Base-by-base conservation (phyloP, 2,888 invertebrate species). In the Myopa testacea region DNA sequence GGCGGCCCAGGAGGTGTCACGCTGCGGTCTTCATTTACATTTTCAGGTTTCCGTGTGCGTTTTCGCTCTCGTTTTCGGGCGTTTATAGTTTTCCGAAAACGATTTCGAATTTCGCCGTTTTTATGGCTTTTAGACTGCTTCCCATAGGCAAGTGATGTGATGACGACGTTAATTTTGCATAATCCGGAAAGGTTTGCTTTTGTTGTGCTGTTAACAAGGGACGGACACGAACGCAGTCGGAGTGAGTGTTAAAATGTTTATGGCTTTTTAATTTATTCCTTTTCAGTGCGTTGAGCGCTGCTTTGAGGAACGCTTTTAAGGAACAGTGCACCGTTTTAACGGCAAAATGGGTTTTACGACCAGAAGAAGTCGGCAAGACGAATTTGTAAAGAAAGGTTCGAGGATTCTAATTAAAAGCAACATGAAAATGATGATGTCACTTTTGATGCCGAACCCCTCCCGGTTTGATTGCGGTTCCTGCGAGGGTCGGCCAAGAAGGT, bases 11-110 rank as follows among this genome's bases (percentile, higher is more conserved):
- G 34, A 75, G 72, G 71, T 72, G 71, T 77, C 77, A 77, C 55
- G 78, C 75, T 78, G 80, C 82, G 82, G 83, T 79, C 83, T 85
- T 85, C 83, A 86, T 86, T 86, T 86, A 83, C 86, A 86, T 86
- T 84, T 84, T 12, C 12, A 26, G 62, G 10, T 4, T 55, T 55
- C 10, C 62, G 8, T 6, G 81, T 70, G 71, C 34, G 71, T 78
- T 55, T 55, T 55, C 62, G 8, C 14, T 81, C 68, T 73, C 34
- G 71, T 78, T 81, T 69, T 10, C 45, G 45, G 7, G 45, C 45
- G 45, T 45, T 83, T 81, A 83, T 77, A 81, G 79, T 83, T 82
- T 79, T 37, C 78, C 78, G 78, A 82, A 81, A 81, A 81, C 80
- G n/a, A 40, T 81, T 60, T 62, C 81, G 84, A 83, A 83, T 81